Conservation (phyloP, 2,797 vertebrate species). For the Megaceryle alcyon region DNA sequence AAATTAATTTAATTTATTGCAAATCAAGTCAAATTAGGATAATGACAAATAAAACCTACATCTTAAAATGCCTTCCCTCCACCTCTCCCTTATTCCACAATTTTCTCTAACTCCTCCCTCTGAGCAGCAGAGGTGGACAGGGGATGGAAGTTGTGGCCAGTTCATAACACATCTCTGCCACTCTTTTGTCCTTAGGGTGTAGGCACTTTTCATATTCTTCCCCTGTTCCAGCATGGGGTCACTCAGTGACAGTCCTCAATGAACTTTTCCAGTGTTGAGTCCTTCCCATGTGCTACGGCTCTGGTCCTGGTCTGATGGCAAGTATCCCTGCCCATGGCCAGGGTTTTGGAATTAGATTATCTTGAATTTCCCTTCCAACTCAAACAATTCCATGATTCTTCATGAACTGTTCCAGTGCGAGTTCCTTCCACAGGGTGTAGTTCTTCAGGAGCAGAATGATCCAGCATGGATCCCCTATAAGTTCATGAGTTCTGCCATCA, state of each 20-base stretch:
- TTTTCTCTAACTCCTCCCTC: no score
- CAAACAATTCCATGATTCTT: not conserved
- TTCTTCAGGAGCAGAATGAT: not conserved
- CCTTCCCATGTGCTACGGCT: no score
- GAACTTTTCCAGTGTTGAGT: not conserved
- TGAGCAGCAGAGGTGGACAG: no score
- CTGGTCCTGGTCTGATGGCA: not conserved
- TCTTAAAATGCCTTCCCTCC: no score
- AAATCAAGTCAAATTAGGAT: no score
- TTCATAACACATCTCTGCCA: not conserved
- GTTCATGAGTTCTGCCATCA: not conserved
- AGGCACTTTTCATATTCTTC: not conserved
- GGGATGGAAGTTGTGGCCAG: not conserved
- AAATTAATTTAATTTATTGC: no score
- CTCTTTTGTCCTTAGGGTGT: not conserved
- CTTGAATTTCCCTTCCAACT: no score
- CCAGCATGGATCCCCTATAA: rapidly evolving
- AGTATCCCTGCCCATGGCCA: not conserved
- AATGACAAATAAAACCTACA: no score
- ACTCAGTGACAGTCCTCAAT: not conserved
- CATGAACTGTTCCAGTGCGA: not conserved
- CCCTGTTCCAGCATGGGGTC: not conserved
- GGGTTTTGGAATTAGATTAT: no score
- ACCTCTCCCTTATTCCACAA: no score
- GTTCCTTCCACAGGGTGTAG: not conserved